Base-by-base conservation (phyloP, 2,888 invertebrate genomes). In the Pediacus dermestoides region DNA sequence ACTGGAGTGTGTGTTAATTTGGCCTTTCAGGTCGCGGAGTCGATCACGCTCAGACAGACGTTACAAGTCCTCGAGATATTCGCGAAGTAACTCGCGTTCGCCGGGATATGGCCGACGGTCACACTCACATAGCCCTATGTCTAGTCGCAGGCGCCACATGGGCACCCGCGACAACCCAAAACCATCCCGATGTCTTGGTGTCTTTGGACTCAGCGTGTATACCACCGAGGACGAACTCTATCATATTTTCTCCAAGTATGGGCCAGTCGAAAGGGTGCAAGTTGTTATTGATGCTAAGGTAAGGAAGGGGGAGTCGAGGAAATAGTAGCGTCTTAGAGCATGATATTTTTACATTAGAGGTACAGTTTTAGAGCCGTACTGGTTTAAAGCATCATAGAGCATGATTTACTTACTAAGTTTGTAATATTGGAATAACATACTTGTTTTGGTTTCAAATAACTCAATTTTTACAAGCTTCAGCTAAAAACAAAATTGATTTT, bases 211-310 rank as follows among this genome's bases (percentile, higher is more conserved):
- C 38, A 94, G 89, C 63, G 80, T 93, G 36, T 86, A 88, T 70
- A 97, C 96, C 1, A 87, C 91, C 1, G 95, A 96, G 66, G 81
- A 87, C 55, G 90, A 94, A 67, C 78, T 97, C 25, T 83, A 88
- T 62, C 88, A 93, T 58, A 87, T 95, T 50, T 95, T 97, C 72
- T 81, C 83, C 28, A 90, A 92, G 66, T 96, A 83, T 66, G 96
- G 96, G 2, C 85, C 85, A 0, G 85, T 97, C 16, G 92, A 95
- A 64, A 83, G 90, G 64, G 86, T 91, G 13, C 90, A 94, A 73
- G 85, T 97, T 48, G 93, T 97, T 34, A 89, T 93, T 59, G 96
- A 97, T 71, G 92, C 92, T 30, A 94, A 94, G 81, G 88, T 88
- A 69, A 70, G 59, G 40, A 2, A n/a, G n/a, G n/a, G n/a, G n/a